Evolutionary conservation across 1,140 invertebrate genomes (phyloP).

Genomic region (Drosophila ananassae): DNA sequence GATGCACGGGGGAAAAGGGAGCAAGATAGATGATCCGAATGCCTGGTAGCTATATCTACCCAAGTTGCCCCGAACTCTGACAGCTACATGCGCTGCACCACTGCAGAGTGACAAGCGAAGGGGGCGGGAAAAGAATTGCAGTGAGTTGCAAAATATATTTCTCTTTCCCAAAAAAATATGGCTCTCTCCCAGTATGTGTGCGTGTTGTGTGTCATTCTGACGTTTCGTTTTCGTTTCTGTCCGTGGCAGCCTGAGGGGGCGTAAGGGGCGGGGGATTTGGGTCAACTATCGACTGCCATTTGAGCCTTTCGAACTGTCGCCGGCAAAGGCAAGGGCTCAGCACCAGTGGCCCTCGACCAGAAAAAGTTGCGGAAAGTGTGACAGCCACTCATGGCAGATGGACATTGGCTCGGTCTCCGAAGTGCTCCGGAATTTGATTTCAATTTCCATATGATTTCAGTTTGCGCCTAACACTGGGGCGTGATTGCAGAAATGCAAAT

Average conservation of each 20-base stretch:
- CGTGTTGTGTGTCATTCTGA: conserved; percentile 5
- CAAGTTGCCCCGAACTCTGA: conserved; percentile 49
- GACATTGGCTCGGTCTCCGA: conserved; percentile 47
- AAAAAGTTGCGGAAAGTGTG: conserved; percentile 52
- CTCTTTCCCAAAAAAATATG: not conserved
- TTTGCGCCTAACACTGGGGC: conserved; percentile 4
- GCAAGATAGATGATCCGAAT: not conserved
- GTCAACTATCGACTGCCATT: conserved; percentile 77
- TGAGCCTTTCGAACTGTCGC: conserved; percentile 69
- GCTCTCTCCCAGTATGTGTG: conserved; percentile 14
- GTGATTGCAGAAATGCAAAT: conserved; percentile 35
- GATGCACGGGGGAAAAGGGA: conserved; percentile 4
- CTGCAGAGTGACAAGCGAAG: conserved; percentile 59
- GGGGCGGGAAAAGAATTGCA: conserved; percentile 10
- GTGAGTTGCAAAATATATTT: conserved; percentile 42
- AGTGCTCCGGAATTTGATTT: conserved; percentile 78
- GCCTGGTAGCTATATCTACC: conserved; percentile 48
- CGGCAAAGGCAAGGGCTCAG: conserved; percentile 34
- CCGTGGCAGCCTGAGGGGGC: conserved; percentile 46
- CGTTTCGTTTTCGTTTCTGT: conserved; percentile 38
- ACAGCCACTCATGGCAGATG: conserved; percentile 53
- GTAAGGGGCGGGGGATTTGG: conserved; percentile 46
- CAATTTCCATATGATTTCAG: conserved; percentile 75
- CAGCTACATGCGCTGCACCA: conserved; percentile 64
- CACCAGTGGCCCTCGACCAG: conserved; percentile 10